phyloP scores from a whole-genome alignment of 2,113 vertebrate genomes.

The Aldabrachelys gigantea region DNA sequence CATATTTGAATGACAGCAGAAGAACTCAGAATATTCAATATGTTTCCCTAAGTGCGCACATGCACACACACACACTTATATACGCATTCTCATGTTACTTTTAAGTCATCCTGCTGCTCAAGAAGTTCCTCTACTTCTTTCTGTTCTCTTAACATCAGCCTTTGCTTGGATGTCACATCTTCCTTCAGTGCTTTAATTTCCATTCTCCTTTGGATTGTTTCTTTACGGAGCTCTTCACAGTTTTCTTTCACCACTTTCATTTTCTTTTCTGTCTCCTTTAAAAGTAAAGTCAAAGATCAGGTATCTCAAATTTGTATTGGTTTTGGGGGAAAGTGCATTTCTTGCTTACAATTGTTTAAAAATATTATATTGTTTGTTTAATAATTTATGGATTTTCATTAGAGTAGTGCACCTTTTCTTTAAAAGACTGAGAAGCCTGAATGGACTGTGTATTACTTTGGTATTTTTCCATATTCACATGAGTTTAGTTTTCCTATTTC shows the following conservation, averaged over 20 bases:
- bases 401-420: not conserved
- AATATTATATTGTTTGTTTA: not conserved
- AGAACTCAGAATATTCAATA: not conserved
- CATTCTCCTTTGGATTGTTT: conserved; percentile 82
- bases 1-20: not conserved
- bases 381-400: not conserved
- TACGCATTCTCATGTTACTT: conserved; percentile 76
- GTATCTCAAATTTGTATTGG: not conserved
- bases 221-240: conserved; percentile 86
- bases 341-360: not conserved
- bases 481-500: not conserved
- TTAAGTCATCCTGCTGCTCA: conserved; percentile 77
- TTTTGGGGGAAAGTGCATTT: not conserved
- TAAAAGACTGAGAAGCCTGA: not conserved
- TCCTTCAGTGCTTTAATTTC: conserved; percentile 87
- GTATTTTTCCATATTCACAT: not conserved
- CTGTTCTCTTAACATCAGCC: conserved; percentile 77
- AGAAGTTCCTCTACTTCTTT: conserved; percentile 82
- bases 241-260: conserved; percentile 80
- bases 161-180: conserved; percentile 79
- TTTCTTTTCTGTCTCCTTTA: conserved; percentile 83
- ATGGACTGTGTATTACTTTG: not conserved
- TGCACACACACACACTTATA: not conserved
- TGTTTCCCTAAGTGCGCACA: not conserved
- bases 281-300: conserved; percentile 36